Percentiles rank a stretch among this genome's conserved stretches.
Evolutionary conservation across 92 coral and sea anemone genomes (phyloP).

Genomic region (Porites cylindrica): DNA sequence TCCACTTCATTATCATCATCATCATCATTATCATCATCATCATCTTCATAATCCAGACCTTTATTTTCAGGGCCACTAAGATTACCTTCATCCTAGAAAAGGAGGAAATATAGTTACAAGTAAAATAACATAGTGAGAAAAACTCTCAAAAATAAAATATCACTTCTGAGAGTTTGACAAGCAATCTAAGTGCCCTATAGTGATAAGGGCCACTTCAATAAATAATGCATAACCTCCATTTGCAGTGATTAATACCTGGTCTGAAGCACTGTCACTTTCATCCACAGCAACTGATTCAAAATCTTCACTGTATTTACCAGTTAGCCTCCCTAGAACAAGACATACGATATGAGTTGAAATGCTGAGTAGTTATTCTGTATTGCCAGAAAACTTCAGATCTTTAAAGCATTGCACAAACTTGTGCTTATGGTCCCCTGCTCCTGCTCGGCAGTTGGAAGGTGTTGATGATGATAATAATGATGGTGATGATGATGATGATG

Average conservation of each 20-base stretch:
- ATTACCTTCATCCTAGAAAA: neutral
- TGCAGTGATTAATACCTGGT: slow-evolving; percentile 20
- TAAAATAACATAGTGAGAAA: too few relatives aligned
- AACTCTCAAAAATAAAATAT: too few relatives aligned
- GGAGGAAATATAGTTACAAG: too few relatives aligned
- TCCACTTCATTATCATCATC: slow-evolving; percentile 76
- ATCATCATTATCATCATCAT: slow-evolving; percentile 42
- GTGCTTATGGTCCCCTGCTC: too few relatives aligned
- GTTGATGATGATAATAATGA: too few relatives aligned
- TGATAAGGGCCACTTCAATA: too few relatives aligned
- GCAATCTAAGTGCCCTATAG: too few relatives aligned
- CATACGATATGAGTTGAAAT: neutral
- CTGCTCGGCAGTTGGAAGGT: too few relatives aligned
- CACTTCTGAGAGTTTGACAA: too few relatives aligned
- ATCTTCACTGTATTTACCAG: slow-evolving; percentile 96
- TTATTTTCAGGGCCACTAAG: slow-evolving; percentile 46
- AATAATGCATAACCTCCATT: too few relatives aligned
- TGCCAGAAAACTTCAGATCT: neutral
- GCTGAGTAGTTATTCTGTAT: neutral
- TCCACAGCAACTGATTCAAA: slow-evolving; percentile 85
- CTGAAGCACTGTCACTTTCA: slow-evolving; percentile 69
- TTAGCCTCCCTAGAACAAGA: slow-evolving; percentile 76
- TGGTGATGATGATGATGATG: too few relatives aligned
- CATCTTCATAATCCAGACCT: slow-evolving; percentile 19
- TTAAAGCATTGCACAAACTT: neutral